A percentile compares a stretch with the other conserved stretches of the same genome.
phyloP scores from a whole-genome alignment of 2,797 vertebrate species.

The Alauda arvensis region DNA sequence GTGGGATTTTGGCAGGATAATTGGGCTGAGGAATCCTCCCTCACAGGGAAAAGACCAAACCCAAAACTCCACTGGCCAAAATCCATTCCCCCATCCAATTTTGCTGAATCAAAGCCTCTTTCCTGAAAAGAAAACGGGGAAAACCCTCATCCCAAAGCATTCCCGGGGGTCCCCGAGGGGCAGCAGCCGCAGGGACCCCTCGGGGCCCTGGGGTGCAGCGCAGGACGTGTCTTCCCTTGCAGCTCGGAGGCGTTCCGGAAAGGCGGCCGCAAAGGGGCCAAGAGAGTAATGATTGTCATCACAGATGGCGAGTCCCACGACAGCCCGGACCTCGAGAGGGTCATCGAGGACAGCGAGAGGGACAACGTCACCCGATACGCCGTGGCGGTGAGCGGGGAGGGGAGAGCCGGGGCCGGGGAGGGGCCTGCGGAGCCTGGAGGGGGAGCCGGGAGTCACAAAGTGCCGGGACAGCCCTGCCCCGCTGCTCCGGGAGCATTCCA shows the following conservation, averaged over 20 bases:
- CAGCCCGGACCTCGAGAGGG: conserved; percentile 88
- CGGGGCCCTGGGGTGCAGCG: neutral
- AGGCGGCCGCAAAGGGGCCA: conserved; percentile 92
- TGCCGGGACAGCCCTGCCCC: accelerated
- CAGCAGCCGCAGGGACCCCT: neutral
- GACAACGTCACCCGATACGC: conserved; percentile 95
- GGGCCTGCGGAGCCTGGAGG: accelerated
- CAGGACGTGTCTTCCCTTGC: conserved; percentile 43
- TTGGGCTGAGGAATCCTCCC: neutral
- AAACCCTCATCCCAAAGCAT: accelerated
- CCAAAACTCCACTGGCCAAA: neutral
- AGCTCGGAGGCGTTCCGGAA: conserved; percentile 96
- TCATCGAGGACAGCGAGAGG: conserved; percentile 91
- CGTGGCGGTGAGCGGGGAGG: conserved; percentile 84
- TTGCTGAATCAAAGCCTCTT: accelerated
- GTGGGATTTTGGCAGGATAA: neutral
- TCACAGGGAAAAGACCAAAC: neutral
- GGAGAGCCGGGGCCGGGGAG: accelerated
- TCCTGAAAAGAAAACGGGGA: neutral
- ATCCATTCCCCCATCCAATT: accelerated
- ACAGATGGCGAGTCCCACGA: conserved; percentile 98
- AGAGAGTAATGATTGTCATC: conserved; percentile 98
- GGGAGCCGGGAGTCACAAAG: neutral
- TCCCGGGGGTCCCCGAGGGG: accelerated
- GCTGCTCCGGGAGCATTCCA: accelerated